These are phyloP conservation scores for Microctenopoma lineatum DNA, from an alignment of 2,797 vertebrate genomes.

Conservation along the genomic window DNA sequence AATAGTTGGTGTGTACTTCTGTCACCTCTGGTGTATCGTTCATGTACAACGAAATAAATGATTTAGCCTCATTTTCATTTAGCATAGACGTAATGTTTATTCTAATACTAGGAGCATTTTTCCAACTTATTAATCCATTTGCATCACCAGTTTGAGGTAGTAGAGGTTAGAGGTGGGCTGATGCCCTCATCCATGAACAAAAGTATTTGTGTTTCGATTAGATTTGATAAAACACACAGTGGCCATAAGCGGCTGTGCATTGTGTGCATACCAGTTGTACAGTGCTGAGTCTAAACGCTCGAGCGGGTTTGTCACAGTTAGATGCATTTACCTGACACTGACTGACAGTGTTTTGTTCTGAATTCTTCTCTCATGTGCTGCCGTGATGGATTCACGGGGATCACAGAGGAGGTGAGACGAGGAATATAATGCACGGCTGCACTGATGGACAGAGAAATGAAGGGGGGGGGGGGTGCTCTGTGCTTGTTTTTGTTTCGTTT, in stretches of 20 bases:
- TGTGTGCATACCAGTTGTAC: constrained; percentile 9
- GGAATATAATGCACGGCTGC: constrained; percentile 43
- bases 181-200: background rate
- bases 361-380: constrained; percentile 29
- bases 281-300: constrained; percentile 34
- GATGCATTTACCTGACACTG: constrained; percentile 48
- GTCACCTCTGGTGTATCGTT: too few relatives aligned
- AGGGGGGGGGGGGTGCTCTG: background rate
- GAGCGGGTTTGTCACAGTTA: constrained; percentile 46
- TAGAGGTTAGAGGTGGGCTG: background rate
- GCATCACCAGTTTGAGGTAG: too few relatives aligned
- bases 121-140: too few relatives aligned
- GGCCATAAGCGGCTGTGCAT: background rate
- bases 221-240: too few relatives aligned
- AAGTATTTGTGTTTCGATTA: background rate
- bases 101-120: too few relatives aligned
- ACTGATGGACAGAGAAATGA: constrained; percentile 9
- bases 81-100: too few relatives aligned
- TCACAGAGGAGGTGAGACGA: constrained; percentile 49
- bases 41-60: too few relatives aligned
- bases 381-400: constrained; percentile 44
- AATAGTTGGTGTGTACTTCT: too few relatives aligned
- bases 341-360: constrained; percentile 50
- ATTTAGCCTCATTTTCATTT: too few relatives aligned
- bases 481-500: constrained; percentile 1